Evolutionary conservation across 35 echinoderm and acorn worm genomes (phyloP), one percentile per base, ranked within the genome.

Genomic region (Ophioderma brevispina): DNA sequence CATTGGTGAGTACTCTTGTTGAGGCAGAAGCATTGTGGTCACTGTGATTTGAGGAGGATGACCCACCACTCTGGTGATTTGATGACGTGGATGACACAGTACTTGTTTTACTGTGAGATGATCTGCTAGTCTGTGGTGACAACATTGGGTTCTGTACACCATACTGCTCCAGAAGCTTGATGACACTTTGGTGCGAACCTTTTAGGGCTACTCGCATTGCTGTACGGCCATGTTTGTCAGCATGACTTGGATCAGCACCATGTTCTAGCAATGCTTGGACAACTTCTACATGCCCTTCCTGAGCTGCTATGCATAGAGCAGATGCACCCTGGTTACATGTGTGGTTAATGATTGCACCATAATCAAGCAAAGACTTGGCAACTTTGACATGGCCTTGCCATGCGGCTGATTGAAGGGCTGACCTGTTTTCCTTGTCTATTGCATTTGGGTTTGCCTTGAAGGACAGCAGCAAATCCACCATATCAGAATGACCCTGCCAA

Each of bases 241-340:
- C 94, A 82, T 99, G 97, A 82, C 92, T 95, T 52, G 97, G 97
- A 92, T 99, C 91, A 33, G 97, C 97, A 1, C 97, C 97, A 91
- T 95, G 92, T 42, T 93, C 43, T 17, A 99, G 88, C 1, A 99
- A 70, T 28, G 93, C 94, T 37, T 93, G 78, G 1, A 99, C 91
- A 76, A 99, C 91, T 39, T 99, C 97, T 1, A 95, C 88, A 70
- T 99, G 97, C 31, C 97, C 97, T 59, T 99, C 97, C 81, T 99
- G 97, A 18, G 97, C 93, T 86, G 94, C 94, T 32, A 99, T 99
- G 77, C 97, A 99, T 55, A 99, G 85, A 1, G 97, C 97, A 88
- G 97, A 93, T 10, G 97, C 97, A 76, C 97, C 97, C 77, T 99
- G 97, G 87, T 99, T 99, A 82, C 97, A 99, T 76, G 94, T 99